phyloP scores from a whole-genome alignment of 2,888 invertebrate species.

The Megaustenia siamemsis region DNA sequence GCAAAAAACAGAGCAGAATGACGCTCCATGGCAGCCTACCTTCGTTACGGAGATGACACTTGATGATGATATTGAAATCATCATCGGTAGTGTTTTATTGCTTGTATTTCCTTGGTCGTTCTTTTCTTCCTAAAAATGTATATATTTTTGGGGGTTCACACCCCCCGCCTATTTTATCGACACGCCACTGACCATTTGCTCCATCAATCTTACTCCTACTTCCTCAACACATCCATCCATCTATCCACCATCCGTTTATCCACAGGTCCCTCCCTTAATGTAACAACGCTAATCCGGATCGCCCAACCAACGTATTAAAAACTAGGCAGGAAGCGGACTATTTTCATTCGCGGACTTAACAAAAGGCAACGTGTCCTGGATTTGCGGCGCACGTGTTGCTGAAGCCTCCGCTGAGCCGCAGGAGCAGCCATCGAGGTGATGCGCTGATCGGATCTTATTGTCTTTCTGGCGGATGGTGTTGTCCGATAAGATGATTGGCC shows the following conservation, averaged over 20 bases:
- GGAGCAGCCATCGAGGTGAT: neutral
- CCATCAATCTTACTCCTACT: no score
- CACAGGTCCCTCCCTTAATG: neutral
- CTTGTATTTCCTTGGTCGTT: no score
- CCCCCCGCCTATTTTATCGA: no score
- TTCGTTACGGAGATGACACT: no score
- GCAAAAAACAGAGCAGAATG: no score
- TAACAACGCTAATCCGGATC: neutral
- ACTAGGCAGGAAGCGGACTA: neutral
- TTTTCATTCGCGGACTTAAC: neutral
- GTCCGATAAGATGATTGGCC: constrained; percentile 11
- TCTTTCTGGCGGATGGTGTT: neutral
- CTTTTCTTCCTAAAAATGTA: no score
- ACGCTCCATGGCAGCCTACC: no score
- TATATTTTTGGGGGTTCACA: no score
- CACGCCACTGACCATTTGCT: no score
- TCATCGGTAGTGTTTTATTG: no score
- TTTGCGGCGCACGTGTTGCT: neutral
- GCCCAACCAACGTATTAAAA: neutral
- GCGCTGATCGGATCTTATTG: constrained; percentile 12
- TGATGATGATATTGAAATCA: no score
- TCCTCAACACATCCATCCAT: no score
- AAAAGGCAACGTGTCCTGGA: neutral
- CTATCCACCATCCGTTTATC: neutral
- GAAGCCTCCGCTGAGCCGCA: neutral